These are phyloP conservation scores for Lagria hirta DNA, from an alignment of 2,888 invertebrate genomes.

Conservation along the genomic window DNA sequence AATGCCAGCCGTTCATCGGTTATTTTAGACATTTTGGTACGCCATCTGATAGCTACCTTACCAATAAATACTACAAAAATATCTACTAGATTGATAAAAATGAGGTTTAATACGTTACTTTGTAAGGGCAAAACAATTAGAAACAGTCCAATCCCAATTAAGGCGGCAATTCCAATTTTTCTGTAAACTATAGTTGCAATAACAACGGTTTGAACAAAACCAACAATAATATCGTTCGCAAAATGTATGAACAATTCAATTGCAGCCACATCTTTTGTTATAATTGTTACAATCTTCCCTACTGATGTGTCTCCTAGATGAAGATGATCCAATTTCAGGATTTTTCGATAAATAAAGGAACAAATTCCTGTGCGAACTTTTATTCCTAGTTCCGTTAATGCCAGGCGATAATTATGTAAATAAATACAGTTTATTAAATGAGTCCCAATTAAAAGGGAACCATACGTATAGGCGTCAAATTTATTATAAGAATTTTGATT, in stretches of 20 bases:
- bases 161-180: constrained; percentile 56
- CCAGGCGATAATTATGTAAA: constrained; percentile 66
- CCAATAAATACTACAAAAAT: no score
- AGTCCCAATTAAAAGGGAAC: constrained; percentile 68
- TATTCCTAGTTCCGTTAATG: constrained; percentile 71
- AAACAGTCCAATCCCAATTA: constrained; percentile 59
- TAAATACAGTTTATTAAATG: constrained; percentile 68
- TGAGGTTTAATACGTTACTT: constrained; percentile 34
- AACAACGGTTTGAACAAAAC: constrained; percentile 63
- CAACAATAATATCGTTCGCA: constrained; percentile 78
- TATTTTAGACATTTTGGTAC: constrained; percentile 34
- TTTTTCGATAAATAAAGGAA: constrained; percentile 78
- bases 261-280: constrained; percentile 90
- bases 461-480: constrained; percentile 68
- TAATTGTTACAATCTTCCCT: constrained; percentile 77
- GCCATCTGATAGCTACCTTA: no score
- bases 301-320: constrained; percentile 71
- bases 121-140: constrained; percentile 49
- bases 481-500: no score
- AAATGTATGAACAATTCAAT: constrained; percentile 87
- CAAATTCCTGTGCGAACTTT: constrained; percentile 78
- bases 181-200: constrained; percentile 76
- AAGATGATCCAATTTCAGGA: constrained; percentile 44
- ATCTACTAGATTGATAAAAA: no score
- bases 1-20: constrained; percentile 39